phyloP scores from a whole-genome alignment of 1,140 invertebrate species.

The Plectus sambesii region DNA sequence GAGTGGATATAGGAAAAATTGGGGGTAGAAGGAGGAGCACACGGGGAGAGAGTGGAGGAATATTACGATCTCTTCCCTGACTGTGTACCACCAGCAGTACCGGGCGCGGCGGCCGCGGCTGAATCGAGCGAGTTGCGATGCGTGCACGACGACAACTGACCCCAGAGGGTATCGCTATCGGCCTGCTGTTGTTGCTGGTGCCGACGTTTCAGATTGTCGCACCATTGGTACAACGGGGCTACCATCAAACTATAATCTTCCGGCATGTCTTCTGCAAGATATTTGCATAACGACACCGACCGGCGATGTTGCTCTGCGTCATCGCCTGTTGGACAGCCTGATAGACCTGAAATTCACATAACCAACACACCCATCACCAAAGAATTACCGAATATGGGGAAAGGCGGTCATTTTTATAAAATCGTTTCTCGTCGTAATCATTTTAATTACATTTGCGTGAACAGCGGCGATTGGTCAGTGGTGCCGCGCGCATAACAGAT shows the following conservation, averaged over 20 bases:
- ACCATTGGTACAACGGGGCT: constrained; percentile 40
- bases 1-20: neutral
- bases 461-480: too few species aligned
- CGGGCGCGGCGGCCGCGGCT: constrained; percentile 21
- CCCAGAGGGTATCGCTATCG: constrained; percentile 28
- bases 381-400: too few species aligned
- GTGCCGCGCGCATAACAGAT: too few species aligned
- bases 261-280: constrained; percentile 15
- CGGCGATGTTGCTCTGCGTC: constrained; percentile 12
- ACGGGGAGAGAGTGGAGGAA: constrained; percentile 12
- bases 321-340: constrained; percentile 7
- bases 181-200: too few species aligned
- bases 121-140: constrained; percentile 21
- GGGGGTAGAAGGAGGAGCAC: constrained; percentile 1
- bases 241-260: constrained; percentile 41
- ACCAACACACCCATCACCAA: too few species aligned
- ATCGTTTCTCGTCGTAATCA: constrained; percentile 15
- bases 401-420: constrained; percentile 13
- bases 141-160: constrained; percentile 25
- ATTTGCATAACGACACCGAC: constrained; percentile 19
- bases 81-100: too few species aligned
- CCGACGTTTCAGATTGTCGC: too few species aligned
- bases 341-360: constrained; percentile 13
- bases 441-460: too few species aligned
- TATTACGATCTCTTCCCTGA: too few species aligned